Evolutionary conservation across 2,113 vertebrate genomes (phyloP).

Genomic region (Aegypius monachus): DNA sequence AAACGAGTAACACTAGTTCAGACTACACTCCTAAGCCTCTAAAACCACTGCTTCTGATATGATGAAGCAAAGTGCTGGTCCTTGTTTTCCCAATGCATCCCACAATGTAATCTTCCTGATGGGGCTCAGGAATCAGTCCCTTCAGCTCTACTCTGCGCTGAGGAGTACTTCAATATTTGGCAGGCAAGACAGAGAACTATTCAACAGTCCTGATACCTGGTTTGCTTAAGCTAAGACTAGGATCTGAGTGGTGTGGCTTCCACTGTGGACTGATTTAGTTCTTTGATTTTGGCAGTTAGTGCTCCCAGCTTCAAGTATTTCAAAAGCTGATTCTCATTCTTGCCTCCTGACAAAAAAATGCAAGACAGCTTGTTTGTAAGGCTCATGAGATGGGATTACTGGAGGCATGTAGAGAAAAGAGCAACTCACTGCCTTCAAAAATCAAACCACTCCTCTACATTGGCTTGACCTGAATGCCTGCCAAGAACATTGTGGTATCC

Average conservation of each 20-base stretch:
- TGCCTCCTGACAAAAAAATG: background rate
- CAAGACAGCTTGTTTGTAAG: background rate
- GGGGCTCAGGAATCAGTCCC: background rate
- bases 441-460: background rate
- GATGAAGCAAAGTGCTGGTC: background rate
- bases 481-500: background rate
- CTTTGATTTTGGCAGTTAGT: background rate
- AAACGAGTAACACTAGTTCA: background rate
- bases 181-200: background rate
- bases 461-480: background rate
- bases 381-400: background rate
- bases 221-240: background rate
- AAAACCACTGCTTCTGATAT: background rate
- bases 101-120: background rate
- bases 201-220: background rate
- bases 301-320: background rate
- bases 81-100: background rate
- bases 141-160: background rate
- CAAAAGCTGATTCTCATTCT: background rate
- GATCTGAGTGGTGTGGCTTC: background rate
- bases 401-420: background rate
- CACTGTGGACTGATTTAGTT: background rate
- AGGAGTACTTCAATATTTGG: background rate
- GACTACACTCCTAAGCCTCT: background rate
- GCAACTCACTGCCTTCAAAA: background rate